Evolutionary conservation across 2,888 invertebrate species (phyloP).

Genomic region (Hartigia nigra): DNA sequence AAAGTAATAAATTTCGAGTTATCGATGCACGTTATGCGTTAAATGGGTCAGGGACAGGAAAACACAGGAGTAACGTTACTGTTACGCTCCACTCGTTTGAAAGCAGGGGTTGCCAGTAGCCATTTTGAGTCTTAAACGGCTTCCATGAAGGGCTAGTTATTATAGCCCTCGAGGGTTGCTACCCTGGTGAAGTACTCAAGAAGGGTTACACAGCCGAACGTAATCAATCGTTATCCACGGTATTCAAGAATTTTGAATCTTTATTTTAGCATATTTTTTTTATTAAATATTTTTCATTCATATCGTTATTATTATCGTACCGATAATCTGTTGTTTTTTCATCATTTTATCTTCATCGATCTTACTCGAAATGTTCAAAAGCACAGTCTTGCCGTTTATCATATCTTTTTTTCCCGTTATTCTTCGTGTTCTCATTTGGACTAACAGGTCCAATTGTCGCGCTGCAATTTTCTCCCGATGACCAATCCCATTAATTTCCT

Average conservation of each 20-base stretch:
- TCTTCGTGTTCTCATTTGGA: constrained; percentile 12
- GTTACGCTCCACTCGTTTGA: constrained; percentile 11
- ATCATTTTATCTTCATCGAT: neutral
- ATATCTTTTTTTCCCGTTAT: constrained; percentile 6
- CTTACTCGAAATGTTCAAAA: neutral
- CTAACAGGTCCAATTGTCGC: constrained; percentile 62
- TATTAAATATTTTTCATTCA: too few species aligned
- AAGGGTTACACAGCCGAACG: neutral
- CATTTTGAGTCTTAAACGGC: constrained; percentile 30
- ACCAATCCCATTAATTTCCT: constrained; percentile 63
- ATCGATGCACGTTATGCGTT: constrained; percentile 9
- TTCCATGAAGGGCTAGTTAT: constrained; percentile 21
- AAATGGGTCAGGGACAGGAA: constrained; percentile 13
- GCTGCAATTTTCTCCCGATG: constrained; percentile 52
- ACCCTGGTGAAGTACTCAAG: neutral
- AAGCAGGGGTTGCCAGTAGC: constrained; percentile 4
- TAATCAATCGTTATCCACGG: neutral
- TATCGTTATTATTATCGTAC: neutral
- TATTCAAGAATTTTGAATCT: neutral
- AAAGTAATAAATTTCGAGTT: neutral
- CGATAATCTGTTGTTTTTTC: neutral
- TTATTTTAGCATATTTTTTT: neutral
- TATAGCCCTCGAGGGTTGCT: neutral
- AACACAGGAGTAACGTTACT: constrained; percentile 10
- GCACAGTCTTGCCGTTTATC: neutral